Base-by-base conservation (phyloP, 2,797 vertebrate genomes). In the Lacerta bilineata region DNA sequence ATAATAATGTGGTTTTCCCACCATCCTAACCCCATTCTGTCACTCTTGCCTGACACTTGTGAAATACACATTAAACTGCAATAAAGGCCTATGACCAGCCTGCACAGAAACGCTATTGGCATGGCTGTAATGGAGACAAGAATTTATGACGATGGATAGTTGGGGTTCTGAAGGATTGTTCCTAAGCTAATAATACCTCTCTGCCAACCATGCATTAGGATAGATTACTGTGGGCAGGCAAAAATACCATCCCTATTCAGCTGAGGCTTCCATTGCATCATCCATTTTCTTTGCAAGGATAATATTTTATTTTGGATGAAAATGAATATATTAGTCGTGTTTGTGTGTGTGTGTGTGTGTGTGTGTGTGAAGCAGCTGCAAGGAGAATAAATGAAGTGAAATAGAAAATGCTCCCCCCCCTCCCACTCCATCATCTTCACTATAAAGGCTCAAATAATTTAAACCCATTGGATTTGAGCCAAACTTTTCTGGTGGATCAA, bases 1-100 rank as follows among this genome's bases (percentile, higher is more conserved):
- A 94, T 92, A 93, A 84, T 82, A 89, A 90, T 36, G 90, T 94
- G 94, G 85, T 86, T 96, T 93, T 96, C 93, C 91, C 93, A 83
- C 85, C 0, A 4, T 95, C 92, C 96, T 97, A 98, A 96, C 98
- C 97, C 95, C 96, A 98, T 98, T 98, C 98, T 98, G 98, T 98
- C 98, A 98, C 87, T 95, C 87, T 91, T 92, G 90, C 95, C 89
- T 93, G 89, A 86, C 75, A 89, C 91, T 86, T 84, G 95, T 96
- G 95, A 96, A 97, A 95, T 95, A 96, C 91, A 93, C 79, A 92
- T 98, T 97, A 97, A 92, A 95, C 88, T 10, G 71, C 95, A 93
- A 96, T 97, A 97, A 97, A 89, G 97, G 95, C 96, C 94, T 96
- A 93, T 96, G 97, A 96, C 96, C 97, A 96, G 93, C 94, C 97